Evolutionary conservation across 1,140 invertebrate species (phyloP), one percentile per base, ranked within the genome.

Genomic region (Diachasmimorpha longicaudata): DNA sequence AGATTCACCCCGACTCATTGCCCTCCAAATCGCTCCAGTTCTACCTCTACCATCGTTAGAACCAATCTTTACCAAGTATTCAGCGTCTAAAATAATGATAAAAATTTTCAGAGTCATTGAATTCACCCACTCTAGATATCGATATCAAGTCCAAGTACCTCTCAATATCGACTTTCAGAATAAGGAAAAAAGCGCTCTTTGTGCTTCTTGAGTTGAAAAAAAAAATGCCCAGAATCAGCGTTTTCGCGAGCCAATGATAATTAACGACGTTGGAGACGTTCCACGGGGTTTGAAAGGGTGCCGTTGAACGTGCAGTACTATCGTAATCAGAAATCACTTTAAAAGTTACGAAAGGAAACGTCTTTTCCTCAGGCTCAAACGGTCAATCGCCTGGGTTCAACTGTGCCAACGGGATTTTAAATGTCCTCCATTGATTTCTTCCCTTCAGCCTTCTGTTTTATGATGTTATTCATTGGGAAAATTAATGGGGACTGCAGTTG

Each of bases 251-350:
- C 58, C 58, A 66, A 66, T 66, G 58, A 66, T 66, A 66, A 66
- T 66, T 66, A 66, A 66, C 58, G 58, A 66, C 58, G 58, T n/a
- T 31, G 58, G 25, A 66, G 25, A 66, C 25, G 21, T 31, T 66
- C 21, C 25, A 8, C 4, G 21, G 58, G 8, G 58, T 31, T 66
- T 21, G 14, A 66, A 66, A 66, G 23, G 21, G 21, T 31, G 25
- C 58, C 14, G 58, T 66, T 66, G 23, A 66, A 31, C 21, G 25
- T 23, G 11, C 16, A 66, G 58, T 66, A 66, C 58, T 31, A 66
- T 25, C 21, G 58, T 66, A 66, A 66, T 66, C 58, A 66, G 25
- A 66, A 66, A 66, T 66, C 58, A 66, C 58, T 66, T 66, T 25
- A 66, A 66, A 66, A 66, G 48, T 16, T 55, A 66, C 25, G 52